Base-by-base conservation (phyloP, 2,113 vertebrate species). In the Perca schrenkii region DNA sequence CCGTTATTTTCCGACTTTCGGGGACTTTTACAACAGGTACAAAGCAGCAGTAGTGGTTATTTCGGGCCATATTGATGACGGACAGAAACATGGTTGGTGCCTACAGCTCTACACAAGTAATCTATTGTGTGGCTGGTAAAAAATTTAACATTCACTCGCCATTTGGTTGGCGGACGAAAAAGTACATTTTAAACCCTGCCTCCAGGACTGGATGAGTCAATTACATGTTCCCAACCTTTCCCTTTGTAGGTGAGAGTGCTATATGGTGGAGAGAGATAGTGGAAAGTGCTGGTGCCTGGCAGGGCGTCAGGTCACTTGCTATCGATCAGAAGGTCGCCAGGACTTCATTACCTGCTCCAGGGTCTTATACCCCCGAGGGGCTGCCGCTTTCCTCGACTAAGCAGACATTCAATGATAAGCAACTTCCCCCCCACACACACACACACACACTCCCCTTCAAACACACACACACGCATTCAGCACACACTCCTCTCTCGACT, bases 331-430 rank as follows among this genome's bases (percentile, higher is more conserved):
- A 85, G 67, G 67, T 75, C 46, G 82, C 77, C 83, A 90, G 86
- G 84, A 94, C 91, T 94, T 93, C 84, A 94, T 95, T 94, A 93
- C 91, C 80, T 84, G 86, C 88, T 74, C 79, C 25, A 8, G 82
- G 83, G 86, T 91, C 84, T 88, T 70, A 74, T 69, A 90, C 88
- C 76, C 89, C 77, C 56, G 88, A 83, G 88, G 90, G 79, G 87
- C 80, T 79, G 54, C 80, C 2, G 31, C 86, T 94, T 93, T 91
- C 89, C 84, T 82, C 64, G 79, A 91, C 91, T 92, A 93, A 94
- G 93, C 92, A 95, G 92, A 95, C 90, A 90, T 94, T 94, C 87
- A 94, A 90, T 93, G 86, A 94, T 85, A 89, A 80, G 83, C 85
- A 71, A 52, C 68, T 77, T 17, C 57, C 74, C 77, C 63, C 60